Evolutionary conservation across 1,140 invertebrate genomes (phyloP).

Genomic region (Tachypleus tridentatus): DNA sequence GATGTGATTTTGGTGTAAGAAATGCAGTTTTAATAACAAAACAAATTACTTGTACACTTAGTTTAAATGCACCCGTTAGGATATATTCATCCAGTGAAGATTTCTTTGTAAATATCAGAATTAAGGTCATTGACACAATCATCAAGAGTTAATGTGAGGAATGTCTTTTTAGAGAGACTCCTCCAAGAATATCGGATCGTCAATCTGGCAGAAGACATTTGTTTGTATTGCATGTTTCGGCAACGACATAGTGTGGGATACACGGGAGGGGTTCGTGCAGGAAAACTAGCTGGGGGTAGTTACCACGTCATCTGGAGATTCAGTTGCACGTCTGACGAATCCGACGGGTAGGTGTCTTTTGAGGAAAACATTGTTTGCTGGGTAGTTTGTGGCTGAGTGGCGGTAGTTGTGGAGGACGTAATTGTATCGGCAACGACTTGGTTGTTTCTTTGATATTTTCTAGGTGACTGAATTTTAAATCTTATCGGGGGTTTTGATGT

Average conservation of each 20-base stretch:
- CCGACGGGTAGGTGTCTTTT: conserved; percentile 13
- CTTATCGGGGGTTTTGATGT: too few relatives aligned
- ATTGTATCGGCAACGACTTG: too few relatives aligned
- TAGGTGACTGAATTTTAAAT: too few relatives aligned
- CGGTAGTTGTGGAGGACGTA: too few relatives aligned
- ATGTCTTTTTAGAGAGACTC: conserved; percentile 13
- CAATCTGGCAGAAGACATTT: conserved; percentile 80
- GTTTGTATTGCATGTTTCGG: conserved; percentile 55
- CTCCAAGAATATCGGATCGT: conserved; percentile 65
- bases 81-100: conserved; percentile 29
- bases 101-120: conserved; percentile 24
- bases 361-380: conserved; percentile 4
- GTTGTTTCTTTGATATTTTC: too few relatives aligned
- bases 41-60: too few relatives aligned
- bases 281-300: neutral
- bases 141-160: conserved; percentile 32
- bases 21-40: conserved; percentile 1
- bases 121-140: conserved; percentile 31
- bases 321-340: conserved; percentile 9
- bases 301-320: neutral
- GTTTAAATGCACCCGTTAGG: too few relatives aligned
- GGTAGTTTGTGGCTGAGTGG: too few relatives aligned
- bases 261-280: neutral
- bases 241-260: neutral
- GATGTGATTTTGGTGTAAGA: too few relatives aligned